Evolutionary conservation across 1,140 invertebrate species (phyloP).

Genomic region (Forficula auricularia): DNA sequence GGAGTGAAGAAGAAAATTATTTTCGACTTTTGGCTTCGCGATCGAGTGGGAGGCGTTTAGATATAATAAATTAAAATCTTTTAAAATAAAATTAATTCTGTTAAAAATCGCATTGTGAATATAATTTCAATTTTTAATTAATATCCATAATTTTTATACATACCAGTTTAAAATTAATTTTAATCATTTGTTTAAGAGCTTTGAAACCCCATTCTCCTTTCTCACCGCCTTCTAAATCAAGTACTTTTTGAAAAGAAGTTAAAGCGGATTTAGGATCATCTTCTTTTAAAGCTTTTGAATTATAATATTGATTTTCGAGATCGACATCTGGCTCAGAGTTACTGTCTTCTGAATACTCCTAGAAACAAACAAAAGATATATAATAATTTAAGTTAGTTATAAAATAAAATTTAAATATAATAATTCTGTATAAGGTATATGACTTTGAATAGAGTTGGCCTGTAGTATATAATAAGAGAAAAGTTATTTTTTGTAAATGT

Average conservation of each 20-base stretch:
- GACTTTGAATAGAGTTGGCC: neutral
- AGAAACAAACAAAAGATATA: constrained; percentile 15
- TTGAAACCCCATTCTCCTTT: constrained; percentile 99
- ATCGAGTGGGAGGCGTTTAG: too few relatives aligned
- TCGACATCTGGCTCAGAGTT: constrained; percentile 98
- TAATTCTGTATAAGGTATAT: neutral
- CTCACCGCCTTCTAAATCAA: constrained; percentile 89
- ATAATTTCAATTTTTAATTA: too few relatives aligned
- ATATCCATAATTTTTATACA: too few relatives aligned
- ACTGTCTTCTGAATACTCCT: constrained; percentile 91
- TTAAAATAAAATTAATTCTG: too few relatives aligned
- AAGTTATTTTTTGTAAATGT: too few relatives aligned
- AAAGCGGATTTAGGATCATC: constrained; percentile 85
- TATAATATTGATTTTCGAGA: constrained; percentile 99
- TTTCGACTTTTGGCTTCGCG: too few relatives aligned
- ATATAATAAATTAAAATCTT: too few relatives aligned
- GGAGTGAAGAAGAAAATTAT: too few relatives aligned
- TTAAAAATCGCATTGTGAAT: too few relatives aligned
- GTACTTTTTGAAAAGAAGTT: constrained; percentile 88
- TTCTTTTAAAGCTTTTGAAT: constrained; percentile 95
- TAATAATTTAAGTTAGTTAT: too few relatives aligned
- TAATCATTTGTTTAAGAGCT: constrained; percentile 99
- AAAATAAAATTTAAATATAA: too few relatives aligned
- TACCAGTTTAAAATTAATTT: constrained; percentile 98
- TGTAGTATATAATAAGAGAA: neutral